These are phyloP conservation scores for Hipparchia semele DNA, from an alignment of 2,888 invertebrate genomes.

Conservation along the genomic window DNA sequence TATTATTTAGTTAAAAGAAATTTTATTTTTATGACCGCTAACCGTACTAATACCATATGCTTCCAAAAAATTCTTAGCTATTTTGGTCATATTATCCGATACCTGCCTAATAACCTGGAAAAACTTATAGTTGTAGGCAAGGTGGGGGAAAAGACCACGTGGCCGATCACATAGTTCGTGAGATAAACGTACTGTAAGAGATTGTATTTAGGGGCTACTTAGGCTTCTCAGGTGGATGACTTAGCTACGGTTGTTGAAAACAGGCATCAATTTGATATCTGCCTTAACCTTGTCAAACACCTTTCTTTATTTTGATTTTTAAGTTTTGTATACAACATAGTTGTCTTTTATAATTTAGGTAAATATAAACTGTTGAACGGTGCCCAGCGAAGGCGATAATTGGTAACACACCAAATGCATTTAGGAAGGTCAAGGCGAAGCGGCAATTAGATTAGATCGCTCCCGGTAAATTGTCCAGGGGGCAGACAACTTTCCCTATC, in stretches of 20 bases:
- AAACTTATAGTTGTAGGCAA: no score
- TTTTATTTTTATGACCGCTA: background rate
- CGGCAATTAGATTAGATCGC: constrained; percentile 77
- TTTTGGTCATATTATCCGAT: no score
- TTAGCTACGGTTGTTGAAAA: no score
- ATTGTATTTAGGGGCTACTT: no score
- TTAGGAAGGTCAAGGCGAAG: constrained; percentile 78
- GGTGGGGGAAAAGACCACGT: no score
- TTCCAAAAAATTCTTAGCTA: background rate
- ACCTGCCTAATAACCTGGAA: no score
- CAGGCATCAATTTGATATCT: no score
- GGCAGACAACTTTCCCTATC: constrained; percentile 41
- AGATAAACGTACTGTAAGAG: no score
- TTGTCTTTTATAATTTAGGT: background rate
- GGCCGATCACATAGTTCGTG: no score
- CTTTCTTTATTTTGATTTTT: background rate
- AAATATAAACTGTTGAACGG: background rate
- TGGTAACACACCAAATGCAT: constrained; percentile 68
- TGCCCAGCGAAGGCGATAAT: constrained; percentile 48
- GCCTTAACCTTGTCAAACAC: no score
- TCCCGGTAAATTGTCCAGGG: constrained; percentile 71
- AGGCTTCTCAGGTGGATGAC: no score
- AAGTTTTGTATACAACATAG: background rate
- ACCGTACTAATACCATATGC: no score
- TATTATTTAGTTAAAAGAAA: background rate